Conservation (phyloP, 2,888 invertebrate genomes). For the Hipparchia sbordonii region DNA sequence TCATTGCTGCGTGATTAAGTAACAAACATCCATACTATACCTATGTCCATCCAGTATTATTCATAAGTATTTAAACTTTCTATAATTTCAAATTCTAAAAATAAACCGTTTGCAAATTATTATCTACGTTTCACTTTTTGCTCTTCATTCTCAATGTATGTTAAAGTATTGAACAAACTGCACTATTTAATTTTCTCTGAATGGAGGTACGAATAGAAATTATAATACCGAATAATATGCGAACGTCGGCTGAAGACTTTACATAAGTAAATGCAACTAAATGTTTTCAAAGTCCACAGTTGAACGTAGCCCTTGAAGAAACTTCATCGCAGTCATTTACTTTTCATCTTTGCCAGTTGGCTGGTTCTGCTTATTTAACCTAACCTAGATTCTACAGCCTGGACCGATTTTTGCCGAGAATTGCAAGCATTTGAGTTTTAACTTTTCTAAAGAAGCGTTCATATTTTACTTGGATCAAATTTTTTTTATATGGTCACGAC, state of each 20-base stretch:
- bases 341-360: constrained; percentile 29
- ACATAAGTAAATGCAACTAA: constrained; percentile 9
- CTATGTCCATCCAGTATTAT: too few relatives aligned
- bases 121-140: too few relatives aligned
- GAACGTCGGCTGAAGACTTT: background rate
- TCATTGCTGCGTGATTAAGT: too few relatives aligned
- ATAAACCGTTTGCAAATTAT: too few relatives aligned
- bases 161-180: background rate
- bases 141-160: too few relatives aligned
- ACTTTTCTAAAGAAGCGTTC: constrained; percentile 17
- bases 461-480: constrained; percentile 17
- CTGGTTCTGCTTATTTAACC: constrained; percentile 30
- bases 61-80: too few relatives aligned
- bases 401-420: constrained; percentile 26
- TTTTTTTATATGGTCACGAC: background rate
- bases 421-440: constrained; percentile 22
- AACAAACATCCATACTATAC: too few relatives aligned
- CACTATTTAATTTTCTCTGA: background rate
- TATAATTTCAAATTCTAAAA: too few relatives aligned
- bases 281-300: constrained; percentile 18
- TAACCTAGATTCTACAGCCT: constrained; percentile 27
- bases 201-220: background rate
- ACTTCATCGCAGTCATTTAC: constrained; percentile 30
- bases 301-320: constrained; percentile 23
- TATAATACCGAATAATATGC: constrained; percentile 4